Percentiles rank a stretch among this genome's conserved stretches.
These are phyloP conservation scores for Drosophila ezoana DNA, from an alignment of 2,888 invertebrate genomes.

Conservation along the genomic window DNA sequence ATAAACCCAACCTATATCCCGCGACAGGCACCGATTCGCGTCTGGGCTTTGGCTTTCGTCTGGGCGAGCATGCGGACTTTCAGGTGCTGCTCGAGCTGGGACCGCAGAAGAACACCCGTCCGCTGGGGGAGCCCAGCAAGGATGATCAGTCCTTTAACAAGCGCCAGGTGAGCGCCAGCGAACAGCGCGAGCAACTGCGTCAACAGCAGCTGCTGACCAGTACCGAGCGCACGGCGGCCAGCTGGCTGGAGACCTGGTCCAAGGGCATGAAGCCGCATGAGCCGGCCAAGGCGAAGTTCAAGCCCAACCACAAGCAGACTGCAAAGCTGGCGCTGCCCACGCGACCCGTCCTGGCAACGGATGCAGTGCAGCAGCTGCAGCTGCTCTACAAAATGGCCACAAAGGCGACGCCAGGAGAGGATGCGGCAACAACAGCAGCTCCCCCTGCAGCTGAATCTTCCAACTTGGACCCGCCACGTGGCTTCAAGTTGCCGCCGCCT, in stretches of 20 bases:
- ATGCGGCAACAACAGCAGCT: constrained; percentile 26
- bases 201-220: constrained; percentile 84
- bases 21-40: constrained; percentile 91
- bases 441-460: constrained; percentile 30
- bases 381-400: constrained; percentile 83
- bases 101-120: constrained; percentile 91
- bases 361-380: constrained; percentile 83
- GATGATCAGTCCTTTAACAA: constrained; percentile 80
- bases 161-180: constrained; percentile 78
- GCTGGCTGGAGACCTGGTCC: constrained; percentile 88
- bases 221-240: constrained; percentile 71
- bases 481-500: constrained; percentile 61
- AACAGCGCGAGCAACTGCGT: constrained; percentile 65
- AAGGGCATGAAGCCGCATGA: constrained; percentile 85
- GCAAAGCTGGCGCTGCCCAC: constrained; percentile 20
- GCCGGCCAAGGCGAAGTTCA: constrained; percentile 31
- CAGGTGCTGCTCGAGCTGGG: constrained; percentile 91
- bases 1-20: neutral
- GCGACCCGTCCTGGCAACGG: constrained; percentile 84
- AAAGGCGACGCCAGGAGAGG: constrained; percentile 33
- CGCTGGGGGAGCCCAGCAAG: constrained; percentile 86
- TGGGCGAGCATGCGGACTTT: constrained; percentile 93
- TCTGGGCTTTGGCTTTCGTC: constrained; percentile 91
- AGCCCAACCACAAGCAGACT: constrained; percentile 17
- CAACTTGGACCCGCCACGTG: constrained; percentile 44